Percentiles rank a stretch among this genome's conserved stretches.
These are phyloP conservation scores for Sarcophaga subvicina DNA, from an alignment of 2,888 invertebrate species.

Conservation along the genomic window DNA sequence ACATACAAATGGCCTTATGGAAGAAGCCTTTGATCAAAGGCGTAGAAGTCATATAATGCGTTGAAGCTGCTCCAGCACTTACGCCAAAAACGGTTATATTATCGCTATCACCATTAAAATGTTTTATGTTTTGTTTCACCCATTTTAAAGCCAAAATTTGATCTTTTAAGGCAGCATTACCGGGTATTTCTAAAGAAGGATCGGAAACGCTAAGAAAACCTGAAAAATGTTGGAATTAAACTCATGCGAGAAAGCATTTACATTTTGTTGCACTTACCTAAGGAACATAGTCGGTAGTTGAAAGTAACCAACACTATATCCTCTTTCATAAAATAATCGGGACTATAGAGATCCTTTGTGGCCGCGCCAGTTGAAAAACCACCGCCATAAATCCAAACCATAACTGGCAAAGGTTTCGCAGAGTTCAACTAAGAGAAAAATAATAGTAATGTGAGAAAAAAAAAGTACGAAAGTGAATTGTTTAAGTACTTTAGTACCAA, in stretches of 20 bases:
- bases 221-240: conserved; percentile 65
- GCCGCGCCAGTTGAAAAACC: conserved; percentile 81
- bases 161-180: conserved; percentile 83
- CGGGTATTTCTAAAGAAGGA: conserved; percentile 82
- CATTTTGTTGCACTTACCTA: conserved; percentile 73
- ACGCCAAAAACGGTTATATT: conserved; percentile 83
- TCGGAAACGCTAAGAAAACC: conserved; percentile 83
- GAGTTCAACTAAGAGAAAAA: conserved; percentile 69
- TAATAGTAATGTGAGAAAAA: not conserved
- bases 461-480: not conserved
- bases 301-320: conserved; percentile 82
- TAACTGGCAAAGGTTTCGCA: conserved; percentile 76
- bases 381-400: conserved; percentile 83
- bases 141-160: conserved; percentile 83
- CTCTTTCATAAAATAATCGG: conserved; percentile 81
- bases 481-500: too few relatives aligned
- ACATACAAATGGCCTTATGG: conserved; percentile 79
- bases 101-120: conserved; percentile 82
- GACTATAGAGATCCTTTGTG: conserved; percentile 76
- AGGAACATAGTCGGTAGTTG: conserved; percentile 82
- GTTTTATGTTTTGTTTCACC: conserved; percentile 82
- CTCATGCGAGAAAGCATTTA: too few relatives aligned
- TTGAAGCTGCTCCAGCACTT: conserved; percentile 82
- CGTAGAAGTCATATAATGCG: conserved; percentile 82
- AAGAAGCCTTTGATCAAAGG: conserved; percentile 81